phyloP scores from a whole-genome alignment of 2,888 invertebrate genomes.

The Aleiodes alternator region DNA sequence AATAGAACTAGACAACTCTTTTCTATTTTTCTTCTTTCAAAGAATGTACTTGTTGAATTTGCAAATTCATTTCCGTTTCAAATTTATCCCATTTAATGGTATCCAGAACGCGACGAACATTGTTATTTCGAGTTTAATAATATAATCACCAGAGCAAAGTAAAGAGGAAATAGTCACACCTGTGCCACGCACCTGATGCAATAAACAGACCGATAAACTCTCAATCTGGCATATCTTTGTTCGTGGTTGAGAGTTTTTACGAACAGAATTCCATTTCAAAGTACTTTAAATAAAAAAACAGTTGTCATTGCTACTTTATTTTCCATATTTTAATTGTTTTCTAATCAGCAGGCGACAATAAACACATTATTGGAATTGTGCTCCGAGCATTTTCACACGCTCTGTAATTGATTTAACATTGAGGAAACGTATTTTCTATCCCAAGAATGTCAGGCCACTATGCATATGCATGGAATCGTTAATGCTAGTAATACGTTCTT shows the following conservation, averaged over 20 bases:
- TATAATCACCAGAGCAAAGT: constrained; percentile 3
- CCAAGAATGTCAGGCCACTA: neutral
- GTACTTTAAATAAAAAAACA: no score
- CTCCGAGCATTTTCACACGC: neutral
- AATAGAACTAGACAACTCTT: no score
- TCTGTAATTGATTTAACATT: constrained; percentile 18
- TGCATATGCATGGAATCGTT: constrained; percentile 26
- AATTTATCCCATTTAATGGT: constrained; percentile 1
- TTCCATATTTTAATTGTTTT: neutral
- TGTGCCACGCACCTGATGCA: constrained; percentile 28
- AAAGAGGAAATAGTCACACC: constrained; percentile 25
- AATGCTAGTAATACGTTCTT: neutral
- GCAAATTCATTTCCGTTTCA: constrained; percentile 10
- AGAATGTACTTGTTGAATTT: neutral
- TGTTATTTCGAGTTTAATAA: constrained; percentile 24
- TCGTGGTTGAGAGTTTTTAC: neutral
- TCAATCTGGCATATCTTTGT: neutral
- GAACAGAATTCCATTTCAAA: no score
- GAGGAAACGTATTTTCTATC: constrained; percentile 3
- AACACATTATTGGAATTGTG: neutral
- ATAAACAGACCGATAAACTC: constrained; percentile 18
- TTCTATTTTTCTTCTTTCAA: no score
- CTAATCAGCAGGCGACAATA: neutral
- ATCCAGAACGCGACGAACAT: neutral
- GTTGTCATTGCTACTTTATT: neutral